Base-by-base conservation (phyloP, 2,797 vertebrate genomes). In the Neopelma chrysocephalum region DNA sequence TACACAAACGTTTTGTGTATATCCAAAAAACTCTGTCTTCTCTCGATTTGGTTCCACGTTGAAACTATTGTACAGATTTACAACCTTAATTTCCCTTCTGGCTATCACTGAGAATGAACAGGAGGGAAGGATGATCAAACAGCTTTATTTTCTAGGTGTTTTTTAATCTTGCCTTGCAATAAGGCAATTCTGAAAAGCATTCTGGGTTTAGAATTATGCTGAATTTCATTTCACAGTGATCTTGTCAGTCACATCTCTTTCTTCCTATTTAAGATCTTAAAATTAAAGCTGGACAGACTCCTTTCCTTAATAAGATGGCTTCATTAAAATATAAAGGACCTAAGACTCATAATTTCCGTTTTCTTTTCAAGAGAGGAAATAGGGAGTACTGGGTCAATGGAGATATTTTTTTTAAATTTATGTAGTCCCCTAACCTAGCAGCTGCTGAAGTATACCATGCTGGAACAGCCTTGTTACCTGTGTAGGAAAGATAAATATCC, bases 21-120 rank as follows among this genome's bases (percentile, higher is more conserved):
- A 57, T 70, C 40, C 14, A 82, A 73, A 95, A 89, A 38, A 8
- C 3, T 69, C 27, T 8, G 1, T 58, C 61, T 85, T 87, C 50
- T 62, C 47, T 95, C 14, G 14, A 15, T 54, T 88, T 82, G 42
- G 6, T 81, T 92, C 50, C 11, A 2, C 45, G 36, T 31, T 66
- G 56, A 79, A 90, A 64, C 15, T 72, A 5, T 72, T 73, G 34
- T 54, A 43, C 42, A 94, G 86, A 95, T 96, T 96, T 96, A 93
- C 90, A 92, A 50, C 75, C 68, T 93, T 92, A 57, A 91, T 94
- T 90, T 95, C 82, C 77, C 90, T 90, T 95, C 70, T 95, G 83
- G 27, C 64, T 92, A 7, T 92, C 86, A 71, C 1, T 93, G 81
- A 87, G 60, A 90, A 77, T 45, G 19, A 88, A 48, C 89, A 90